Conservation (phyloP, 2,888 invertebrate species). For the Coecobrya sp. region DNA sequence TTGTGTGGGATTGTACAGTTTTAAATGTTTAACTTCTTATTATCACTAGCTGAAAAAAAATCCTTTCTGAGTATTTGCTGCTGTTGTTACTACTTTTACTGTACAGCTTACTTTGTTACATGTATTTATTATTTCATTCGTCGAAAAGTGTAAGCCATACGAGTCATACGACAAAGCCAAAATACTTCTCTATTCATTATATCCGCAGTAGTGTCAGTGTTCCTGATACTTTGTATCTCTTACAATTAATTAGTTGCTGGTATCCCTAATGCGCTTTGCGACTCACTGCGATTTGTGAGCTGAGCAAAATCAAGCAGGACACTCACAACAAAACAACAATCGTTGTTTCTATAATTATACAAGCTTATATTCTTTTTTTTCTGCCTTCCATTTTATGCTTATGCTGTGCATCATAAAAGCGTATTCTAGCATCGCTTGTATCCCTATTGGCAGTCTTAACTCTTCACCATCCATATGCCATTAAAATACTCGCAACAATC, state of each 20-base stretch:
- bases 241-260: neutral
- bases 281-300: neutral
- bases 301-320: neutral
- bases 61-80: neutral
- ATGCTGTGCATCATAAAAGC: neutral
- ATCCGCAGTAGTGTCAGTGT: neutral
- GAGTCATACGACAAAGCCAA: too few relatives aligned
- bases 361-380: neutral
- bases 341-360: neutral
- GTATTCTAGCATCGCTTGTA: neutral
- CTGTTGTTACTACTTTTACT: neutral
- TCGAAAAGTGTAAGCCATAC: neutral
- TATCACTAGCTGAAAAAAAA: neutral
- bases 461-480: neutral
- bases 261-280: neutral
- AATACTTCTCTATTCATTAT: neutral
- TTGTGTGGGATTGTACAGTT: constrained; percentile 8
- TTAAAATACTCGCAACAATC: neutral
- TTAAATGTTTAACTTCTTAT: neutral
- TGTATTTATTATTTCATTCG: neutral
- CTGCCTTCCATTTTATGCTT: neutral
- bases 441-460: neutral
- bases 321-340: neutral
- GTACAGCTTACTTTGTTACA: too few relatives aligned
- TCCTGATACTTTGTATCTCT: too few relatives aligned